These are phyloP conservation scores for Cyanoderma ruficeps DNA, from an alignment of 2,113 vertebrate species.

Conservation along the genomic window DNA sequence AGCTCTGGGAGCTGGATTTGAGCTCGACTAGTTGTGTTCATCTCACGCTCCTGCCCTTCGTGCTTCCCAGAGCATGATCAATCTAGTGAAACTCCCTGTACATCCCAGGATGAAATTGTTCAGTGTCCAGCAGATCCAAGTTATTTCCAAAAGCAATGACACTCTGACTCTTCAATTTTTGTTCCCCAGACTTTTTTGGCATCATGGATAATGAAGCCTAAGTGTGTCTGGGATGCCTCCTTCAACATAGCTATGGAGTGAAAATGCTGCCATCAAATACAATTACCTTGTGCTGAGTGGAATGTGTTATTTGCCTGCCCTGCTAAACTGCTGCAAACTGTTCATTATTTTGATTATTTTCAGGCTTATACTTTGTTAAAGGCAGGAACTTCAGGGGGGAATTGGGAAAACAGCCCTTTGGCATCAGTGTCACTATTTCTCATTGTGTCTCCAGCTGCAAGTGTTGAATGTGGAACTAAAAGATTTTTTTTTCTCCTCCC, in stretches of 20 bases:
- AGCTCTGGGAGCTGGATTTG: neutral
- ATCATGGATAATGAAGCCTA: accelerated
- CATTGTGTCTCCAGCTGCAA: neutral
- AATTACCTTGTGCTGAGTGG: neutral
- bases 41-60: accelerated
- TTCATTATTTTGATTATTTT: neutral
- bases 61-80: neutral
- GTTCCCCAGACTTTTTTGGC: neutral
- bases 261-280: neutral
- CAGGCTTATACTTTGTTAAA: neutral
- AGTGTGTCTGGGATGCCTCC: neutral
- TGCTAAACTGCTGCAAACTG: neutral
- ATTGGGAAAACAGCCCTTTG: neutral
- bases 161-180: neutral
- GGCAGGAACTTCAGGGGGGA: neutral
- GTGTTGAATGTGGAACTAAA: neutral
- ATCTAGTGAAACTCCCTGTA: neutral
- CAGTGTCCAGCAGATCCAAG: neutral
- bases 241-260: accelerated
- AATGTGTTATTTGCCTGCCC: neutral
- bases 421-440: neutral
- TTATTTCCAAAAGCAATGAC: neutral
- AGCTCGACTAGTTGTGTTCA: accelerated
- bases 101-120: neutral
- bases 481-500: constrained; percentile 13